Conservation (phyloP, 2,888 invertebrate genomes). For the Alsophila aescularia region DNA sequence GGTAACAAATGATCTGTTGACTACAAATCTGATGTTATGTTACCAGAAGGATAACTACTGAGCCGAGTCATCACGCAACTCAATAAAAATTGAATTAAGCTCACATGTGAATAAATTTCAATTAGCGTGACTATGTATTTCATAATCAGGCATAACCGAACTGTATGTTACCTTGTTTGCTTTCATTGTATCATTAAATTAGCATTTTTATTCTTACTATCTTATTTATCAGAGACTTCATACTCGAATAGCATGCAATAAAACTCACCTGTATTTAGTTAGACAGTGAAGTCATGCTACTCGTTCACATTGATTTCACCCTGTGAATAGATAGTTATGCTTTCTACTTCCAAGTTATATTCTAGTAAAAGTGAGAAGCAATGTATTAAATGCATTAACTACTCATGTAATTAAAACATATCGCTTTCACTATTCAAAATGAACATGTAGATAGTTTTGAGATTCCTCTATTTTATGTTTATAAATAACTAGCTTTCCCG, state of each 20-base stretch:
- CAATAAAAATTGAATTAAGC: conserved; percentile 42
- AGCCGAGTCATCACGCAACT: conserved; percentile 43
- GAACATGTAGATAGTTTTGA: conserved; percentile 14
- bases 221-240: conserved; percentile 12
- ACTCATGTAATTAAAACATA: conserved; percentile 22
- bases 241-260: conserved; percentile 56
- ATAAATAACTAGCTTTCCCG: background rate
- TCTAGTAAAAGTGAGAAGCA: conserved; percentile 35
- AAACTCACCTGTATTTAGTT: conserved; percentile 39
- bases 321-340: conserved; percentile 62
- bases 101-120: conserved; percentile 40
- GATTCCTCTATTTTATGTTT: conserved; percentile 15
- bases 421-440: conserved; percentile 19
- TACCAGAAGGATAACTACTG: conserved; percentile 40
- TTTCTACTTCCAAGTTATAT: conserved; percentile 53
- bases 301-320: conserved; percentile 64
- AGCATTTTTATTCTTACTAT: conserved; percentile 11
- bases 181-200: conserved; percentile 7
- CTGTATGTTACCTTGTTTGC: background rate
- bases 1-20: conserved; percentile 10
- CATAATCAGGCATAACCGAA: conserved; percentile 36
- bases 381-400: conserved; percentile 23
- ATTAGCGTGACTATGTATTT: conserved; percentile 49
- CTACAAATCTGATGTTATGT: conserved; percentile 22
- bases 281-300: conserved; percentile 43